Conservation (phyloP, 1,140 invertebrate species). For the Ceratina japonica region DNA sequence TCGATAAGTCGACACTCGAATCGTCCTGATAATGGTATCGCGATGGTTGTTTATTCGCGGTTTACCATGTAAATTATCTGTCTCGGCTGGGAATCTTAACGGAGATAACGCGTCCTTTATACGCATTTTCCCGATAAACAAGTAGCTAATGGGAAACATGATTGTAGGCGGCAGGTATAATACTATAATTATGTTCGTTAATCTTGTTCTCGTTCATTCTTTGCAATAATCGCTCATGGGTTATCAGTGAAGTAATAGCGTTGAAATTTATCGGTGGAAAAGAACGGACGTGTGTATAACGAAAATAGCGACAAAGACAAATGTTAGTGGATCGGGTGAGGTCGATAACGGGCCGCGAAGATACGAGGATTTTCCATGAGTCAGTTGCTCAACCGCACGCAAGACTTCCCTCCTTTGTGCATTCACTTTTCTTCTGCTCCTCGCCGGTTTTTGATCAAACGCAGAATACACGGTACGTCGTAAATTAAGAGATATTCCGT, state of each 20-base stretch:
- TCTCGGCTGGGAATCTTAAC: background rate
- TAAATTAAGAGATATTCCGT: too few species aligned
- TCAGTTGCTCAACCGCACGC: constrained; percentile 17
- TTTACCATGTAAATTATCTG: constrained; percentile 12
- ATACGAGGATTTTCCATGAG: constrained; percentile 56
- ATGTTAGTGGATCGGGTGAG: constrained; percentile 21
- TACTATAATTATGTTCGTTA: background rate
- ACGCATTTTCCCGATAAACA: background rate
- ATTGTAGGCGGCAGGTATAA: background rate
- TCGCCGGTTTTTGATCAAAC: too few species aligned
- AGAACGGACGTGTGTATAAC: background rate
- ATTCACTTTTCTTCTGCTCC: too few species aligned
- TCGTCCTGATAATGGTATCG: background rate
- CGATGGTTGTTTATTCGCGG: background rate
- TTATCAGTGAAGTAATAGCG: background rate
- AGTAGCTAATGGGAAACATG: background rate
- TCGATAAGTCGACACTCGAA: background rate
- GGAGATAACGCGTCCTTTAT: background rate
- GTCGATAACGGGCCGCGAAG: constrained; percentile 35
- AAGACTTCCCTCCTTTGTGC: background rate
- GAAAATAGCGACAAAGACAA: constrained; percentile 46
- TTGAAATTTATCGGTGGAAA: background rate
- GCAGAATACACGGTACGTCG: too few species aligned
- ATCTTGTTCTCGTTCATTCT: background rate
- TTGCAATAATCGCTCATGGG: background rate